Conservation (phyloP, 2,113 vertebrate species). For the Mola mola region DNA sequence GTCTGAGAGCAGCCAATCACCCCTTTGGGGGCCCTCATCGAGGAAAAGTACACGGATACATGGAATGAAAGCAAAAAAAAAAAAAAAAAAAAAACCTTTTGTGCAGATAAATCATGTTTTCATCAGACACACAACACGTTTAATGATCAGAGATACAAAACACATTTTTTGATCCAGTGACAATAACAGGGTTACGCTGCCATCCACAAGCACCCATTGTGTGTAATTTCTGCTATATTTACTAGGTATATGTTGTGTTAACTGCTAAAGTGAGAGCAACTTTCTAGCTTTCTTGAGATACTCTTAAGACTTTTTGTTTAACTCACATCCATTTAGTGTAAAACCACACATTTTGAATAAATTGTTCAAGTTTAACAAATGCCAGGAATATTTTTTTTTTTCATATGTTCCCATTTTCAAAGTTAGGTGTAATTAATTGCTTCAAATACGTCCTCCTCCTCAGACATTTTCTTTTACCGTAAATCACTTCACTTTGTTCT, state of each 20-base stretch:
- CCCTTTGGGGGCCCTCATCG: constrained; percentile 25
- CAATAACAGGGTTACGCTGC: constrained; percentile 52
- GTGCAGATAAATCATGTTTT: neutral
- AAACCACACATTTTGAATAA: constrained; percentile 35
- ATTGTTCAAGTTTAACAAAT: constrained; percentile 47
- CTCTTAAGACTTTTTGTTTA: constrained; percentile 41
- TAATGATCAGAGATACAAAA: constrained; percentile 71
- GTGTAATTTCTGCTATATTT: constrained; percentile 19
- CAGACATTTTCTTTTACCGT: constrained; percentile 15
- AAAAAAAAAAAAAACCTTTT: neutral
- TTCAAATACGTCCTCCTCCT: constrained; percentile 12
- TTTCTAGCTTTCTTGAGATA: too few species aligned
- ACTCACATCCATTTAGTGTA: too few species aligned
- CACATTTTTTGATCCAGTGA: constrained; percentile 44
- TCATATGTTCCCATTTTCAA: constrained; percentile 48
- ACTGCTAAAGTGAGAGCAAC: too few species aligned
- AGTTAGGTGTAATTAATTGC: constrained; percentile 19
- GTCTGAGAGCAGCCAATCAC: constrained; percentile 54
- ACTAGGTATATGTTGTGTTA: neutral
- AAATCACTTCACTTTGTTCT: constrained; percentile 20
- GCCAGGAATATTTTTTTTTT: constrained; percentile 1
- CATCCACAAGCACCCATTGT: constrained; percentile 25
- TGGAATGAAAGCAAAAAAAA: neutral
- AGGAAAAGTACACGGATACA: neutral
- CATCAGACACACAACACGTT: constrained; percentile 43